Percentiles rank a stretch among this genome's conserved stretches.
Evolutionary conservation across 2,888 invertebrate genomes (phyloP).

Genomic region (Aphidoletes aphidimyza): DNA sequence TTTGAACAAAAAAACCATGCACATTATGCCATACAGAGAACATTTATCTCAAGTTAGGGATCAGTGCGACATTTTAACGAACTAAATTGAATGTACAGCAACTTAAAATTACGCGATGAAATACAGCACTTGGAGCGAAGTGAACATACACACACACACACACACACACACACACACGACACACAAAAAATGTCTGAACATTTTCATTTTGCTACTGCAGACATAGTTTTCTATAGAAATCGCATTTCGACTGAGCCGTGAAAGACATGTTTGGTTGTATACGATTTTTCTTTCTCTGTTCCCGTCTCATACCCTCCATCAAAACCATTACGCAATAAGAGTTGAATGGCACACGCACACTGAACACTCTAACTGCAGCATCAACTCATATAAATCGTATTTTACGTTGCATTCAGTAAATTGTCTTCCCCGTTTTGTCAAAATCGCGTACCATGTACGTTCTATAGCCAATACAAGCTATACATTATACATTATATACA

Average conservation of each 20-base stretch:
- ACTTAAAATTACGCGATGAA: too few relatives aligned
- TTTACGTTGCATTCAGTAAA: conserved; percentile 5
- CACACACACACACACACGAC: not conserved
- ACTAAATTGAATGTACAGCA: not conserved
- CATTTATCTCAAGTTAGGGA: not conserved
- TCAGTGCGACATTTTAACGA: conserved; percentile 5
- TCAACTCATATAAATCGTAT: not conserved
- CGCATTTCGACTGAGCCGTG: conserved; percentile 6
- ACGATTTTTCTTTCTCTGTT: not conserved
- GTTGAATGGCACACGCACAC: not conserved
- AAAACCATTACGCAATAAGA: not conserved
- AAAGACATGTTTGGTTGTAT: not conserved
- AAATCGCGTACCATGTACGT: not conserved
- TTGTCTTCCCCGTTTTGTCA: conserved; percentile 14
- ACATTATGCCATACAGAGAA: not conserved
- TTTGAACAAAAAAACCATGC: not conserved
- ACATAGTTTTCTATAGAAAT: conserved; percentile 14
- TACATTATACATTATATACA: not conserved
- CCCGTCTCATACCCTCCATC: not conserved
- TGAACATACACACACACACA: not conserved
- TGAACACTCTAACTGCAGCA: conserved; percentile 4
- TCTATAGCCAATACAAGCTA: not conserved
- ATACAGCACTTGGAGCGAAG: too few relatives aligned
- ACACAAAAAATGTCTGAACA: not conserved
- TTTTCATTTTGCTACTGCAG: not conserved